Base-by-base conservation (phyloP, 2,888 invertebrate genomes). In the Euspilapteryx auroguttella region DNA sequence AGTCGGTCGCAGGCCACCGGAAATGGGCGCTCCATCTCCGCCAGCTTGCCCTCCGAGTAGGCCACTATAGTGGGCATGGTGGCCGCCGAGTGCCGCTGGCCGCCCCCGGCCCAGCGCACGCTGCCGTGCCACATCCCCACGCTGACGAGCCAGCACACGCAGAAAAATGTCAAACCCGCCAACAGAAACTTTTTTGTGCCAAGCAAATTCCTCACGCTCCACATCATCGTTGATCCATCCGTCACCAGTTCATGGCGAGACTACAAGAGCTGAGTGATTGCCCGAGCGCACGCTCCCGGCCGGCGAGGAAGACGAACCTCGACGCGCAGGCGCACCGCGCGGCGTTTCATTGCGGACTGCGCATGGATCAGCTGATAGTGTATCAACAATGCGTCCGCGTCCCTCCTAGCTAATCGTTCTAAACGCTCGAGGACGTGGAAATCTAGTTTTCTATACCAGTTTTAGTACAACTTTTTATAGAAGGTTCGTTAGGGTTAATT, bases 41-140 rank as follows among this genome's bases (percentile, higher is more conserved):
- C 77, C 41, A 61, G 71, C 42, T 76, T 77, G 36, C 62, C 73
- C 45, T 78, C 79, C 17, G 82, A 82, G 55, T 81, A 82, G 12
- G 78, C 81, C 37, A 82, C 78, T 38, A 82, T 80, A 34, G 81
- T 81, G 44, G 69, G 69, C 61, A 80, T 78, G 32, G 75, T 75
- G 14, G 73, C 45, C 33, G 50, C 36, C 11, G 21, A 5, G 12
- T 10, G 14, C 8, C 24, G 6, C 10, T 9, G 8, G 9, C 36
- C 38, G 12, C 23, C n/a, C n/a, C n/a, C 14, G 12, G 33, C 37
- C 65, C 64, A 62, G 12, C 47, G 49, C 34, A 54, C 49, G 29
- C 53, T 51, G 3, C 52, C 34, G 38, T 58, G 58, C 73, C 73
- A 73, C 40, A 68, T 62, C 40, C 47, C 63, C 34, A 73, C 62